A percentile compares a stretch with the other conserved stretches of the same genome.
Conservation (phyloP, 2,113 vertebrate species). For the Chloroceryle aenea region DNA sequence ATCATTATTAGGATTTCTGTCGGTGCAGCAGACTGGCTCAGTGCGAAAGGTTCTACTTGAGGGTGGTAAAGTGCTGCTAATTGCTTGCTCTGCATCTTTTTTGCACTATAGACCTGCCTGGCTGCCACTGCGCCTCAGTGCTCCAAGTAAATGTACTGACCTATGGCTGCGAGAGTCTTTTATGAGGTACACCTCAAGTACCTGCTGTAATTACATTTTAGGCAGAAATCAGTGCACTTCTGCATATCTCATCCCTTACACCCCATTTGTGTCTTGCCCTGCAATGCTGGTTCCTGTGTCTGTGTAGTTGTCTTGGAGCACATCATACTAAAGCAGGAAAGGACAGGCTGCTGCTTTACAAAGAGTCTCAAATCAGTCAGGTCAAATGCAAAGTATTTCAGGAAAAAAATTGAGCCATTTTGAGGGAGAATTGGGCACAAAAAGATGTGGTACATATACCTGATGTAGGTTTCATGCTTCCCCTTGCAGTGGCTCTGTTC, state of each 20-base stretch:
- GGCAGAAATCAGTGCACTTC: not conserved
- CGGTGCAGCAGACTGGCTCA: not conserved
- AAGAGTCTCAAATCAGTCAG: not conserved
- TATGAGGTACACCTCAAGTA: not conserved
- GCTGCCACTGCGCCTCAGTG: not conserved
- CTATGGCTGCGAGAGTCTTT: not conserved
- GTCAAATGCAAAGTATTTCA: not conserved
- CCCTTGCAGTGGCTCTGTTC: not conserved
- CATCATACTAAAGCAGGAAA: not conserved
- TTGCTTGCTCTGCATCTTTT: not conserved
- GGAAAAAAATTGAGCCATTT: not conserved
- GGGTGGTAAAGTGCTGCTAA: not conserved
- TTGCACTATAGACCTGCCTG: fast-evolving
- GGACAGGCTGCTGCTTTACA: not conserved
- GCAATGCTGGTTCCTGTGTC: fast-evolving
- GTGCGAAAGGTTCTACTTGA: not conserved
- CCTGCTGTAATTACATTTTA: not conserved
- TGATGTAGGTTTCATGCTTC: not conserved
- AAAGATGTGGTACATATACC: not conserved
- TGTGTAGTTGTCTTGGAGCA: not conserved
- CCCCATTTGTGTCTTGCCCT: not conserved
- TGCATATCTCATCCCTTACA: not conserved
- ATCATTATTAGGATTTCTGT: not conserved
- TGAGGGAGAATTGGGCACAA: not conserved
- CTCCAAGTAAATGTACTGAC: not conserved